Evolutionary conservation across 2,797 vertebrate species (phyloP).

Genomic region (Vireo griseus): DNA sequence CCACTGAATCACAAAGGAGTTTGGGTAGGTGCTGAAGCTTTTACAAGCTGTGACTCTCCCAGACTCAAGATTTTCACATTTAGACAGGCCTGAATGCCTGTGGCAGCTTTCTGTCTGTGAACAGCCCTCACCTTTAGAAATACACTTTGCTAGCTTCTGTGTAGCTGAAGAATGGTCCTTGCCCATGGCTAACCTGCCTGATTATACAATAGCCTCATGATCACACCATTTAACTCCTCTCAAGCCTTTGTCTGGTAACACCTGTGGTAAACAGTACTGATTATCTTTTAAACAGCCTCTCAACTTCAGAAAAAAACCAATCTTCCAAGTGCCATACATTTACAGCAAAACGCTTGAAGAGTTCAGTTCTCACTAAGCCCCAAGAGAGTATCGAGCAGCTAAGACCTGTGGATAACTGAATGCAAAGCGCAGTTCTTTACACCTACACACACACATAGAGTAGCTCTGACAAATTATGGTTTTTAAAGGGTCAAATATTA

Average conservation of each 20-base stretch:
- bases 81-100: not conserved
- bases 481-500: not conserved
- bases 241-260: not conserved
- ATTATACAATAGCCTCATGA: not conserved
- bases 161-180: not conserved
- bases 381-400: not conserved
- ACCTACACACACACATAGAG: not conserved
- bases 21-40: not conserved
- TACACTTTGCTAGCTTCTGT: not conserved
- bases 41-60: not conserved
- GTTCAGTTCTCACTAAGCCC: not conserved
- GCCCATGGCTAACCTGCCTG: not conserved
- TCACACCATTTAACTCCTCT: not conserved
- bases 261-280: not conserved
- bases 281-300: not conserved
- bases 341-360: not conserved
- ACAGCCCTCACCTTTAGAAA: not conserved
- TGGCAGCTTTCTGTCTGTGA: not conserved
- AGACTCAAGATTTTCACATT: not conserved
- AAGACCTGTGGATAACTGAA: not conserved
- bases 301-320: not conserved
- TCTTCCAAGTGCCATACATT: not conserved
- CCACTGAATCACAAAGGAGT: not conserved
- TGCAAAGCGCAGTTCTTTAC: not conserved
- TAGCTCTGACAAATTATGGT: not conserved